These are phyloP conservation scores for Amblyraja radiata DNA, from an alignment of 2,797 vertebrate species.

Conservation along the genomic window DNA sequence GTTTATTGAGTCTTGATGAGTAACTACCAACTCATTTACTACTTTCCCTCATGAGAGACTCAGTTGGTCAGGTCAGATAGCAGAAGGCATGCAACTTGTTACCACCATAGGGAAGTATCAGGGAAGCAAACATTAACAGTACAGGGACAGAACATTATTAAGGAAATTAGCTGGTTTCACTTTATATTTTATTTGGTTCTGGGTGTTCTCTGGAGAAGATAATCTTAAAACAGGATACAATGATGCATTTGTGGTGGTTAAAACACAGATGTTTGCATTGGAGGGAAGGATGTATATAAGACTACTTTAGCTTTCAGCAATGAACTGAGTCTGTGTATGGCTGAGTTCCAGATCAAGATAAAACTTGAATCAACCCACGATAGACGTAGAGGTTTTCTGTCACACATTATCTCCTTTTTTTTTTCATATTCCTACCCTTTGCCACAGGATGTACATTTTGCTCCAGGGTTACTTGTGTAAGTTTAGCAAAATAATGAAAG, in stretches of 20 bases:
- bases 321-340: not conserved
- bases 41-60: not conserved
- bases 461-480: not conserved
- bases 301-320: not conserved
- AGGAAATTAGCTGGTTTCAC: conserved; percentile 27
- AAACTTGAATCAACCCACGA: not conserved
- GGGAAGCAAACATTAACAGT: conserved; percentile 11
- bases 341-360: not conserved
- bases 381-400: not conserved
- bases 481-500: not conserved
- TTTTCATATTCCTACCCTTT: not conserved
- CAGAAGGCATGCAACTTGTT: not conserved
- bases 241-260: not conserved
- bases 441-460: too few species aligned
- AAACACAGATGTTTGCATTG: not conserved
- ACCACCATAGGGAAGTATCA: conserved; percentile 5
- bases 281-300: not conserved
- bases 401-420: not conserved
- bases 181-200: conserved; percentile 11
- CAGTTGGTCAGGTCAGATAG: not conserved
- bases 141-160: not conserved
- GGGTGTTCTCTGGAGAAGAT: conserved; percentile 17
- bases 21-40: not conserved
- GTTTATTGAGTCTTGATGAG: not conserved
- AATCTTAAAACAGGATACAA: not conserved